A percentile compares a stretch with the other conserved stretches of the same genome.
These are phyloP conservation scores for Acrobasis consociella DNA, from an alignment of 2,888 invertebrate genomes.

Conservation along the genomic window DNA sequence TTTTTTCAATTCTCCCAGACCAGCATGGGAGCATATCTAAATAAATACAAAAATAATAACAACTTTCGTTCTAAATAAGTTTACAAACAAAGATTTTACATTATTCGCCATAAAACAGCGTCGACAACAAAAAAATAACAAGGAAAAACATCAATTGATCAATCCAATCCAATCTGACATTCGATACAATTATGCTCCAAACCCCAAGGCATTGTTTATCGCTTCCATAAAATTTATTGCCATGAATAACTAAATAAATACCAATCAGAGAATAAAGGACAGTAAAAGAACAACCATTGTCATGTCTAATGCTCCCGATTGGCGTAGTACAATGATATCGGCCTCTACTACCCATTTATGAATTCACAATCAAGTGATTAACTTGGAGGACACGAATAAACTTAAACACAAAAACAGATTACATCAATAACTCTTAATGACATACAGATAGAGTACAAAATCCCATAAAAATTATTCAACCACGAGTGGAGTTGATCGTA, in stretches of 20 bases:
- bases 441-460: constrained; percentile 25
- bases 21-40: too few species aligned
- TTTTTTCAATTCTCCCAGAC: too few species aligned
- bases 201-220: constrained; percentile 7
- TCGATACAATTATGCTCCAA: constrained; percentile 6
- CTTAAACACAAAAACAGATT: constrained; percentile 41
- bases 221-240: constrained; percentile 18
- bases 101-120: too few species aligned
- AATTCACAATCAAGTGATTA: constrained; percentile 56
- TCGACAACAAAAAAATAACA: neutral
- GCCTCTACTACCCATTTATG: constrained; percentile 40
- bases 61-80: neutral
- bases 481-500: constrained; percentile 37
- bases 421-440: constrained; percentile 15
- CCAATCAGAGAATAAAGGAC: constrained; percentile 3
- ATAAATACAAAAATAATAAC: too few species aligned
- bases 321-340: constrained; percentile 30
- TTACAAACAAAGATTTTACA: neutral
- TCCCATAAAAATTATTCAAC: constrained; percentile 23
- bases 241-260: constrained; percentile 14
- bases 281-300: constrained; percentile 14
- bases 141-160: constrained; percentile 3
- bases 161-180: constrained; percentile 1
- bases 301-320: constrained; percentile 21
- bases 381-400: constrained; percentile 56